phyloP scores from a whole-genome alignment of 2,888 invertebrate genomes.

The Philereme transversata region DNA sequence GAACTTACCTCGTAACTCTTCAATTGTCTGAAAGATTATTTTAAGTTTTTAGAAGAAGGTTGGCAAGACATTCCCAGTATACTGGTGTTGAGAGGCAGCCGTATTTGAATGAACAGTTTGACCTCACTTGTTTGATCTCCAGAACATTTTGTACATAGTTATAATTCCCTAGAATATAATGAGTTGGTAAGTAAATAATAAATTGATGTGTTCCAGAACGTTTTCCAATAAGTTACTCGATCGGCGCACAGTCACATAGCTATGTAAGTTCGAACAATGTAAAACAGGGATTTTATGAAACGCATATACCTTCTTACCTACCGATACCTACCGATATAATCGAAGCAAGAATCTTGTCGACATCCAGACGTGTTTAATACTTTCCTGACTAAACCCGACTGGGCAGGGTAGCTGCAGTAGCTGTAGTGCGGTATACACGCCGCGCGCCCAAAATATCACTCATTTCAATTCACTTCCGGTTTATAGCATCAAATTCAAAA shows the following conservation, averaged over 20 bases:
- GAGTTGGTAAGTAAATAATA: slow-evolving; percentile 40
- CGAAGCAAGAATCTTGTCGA: slow-evolving; percentile 18
- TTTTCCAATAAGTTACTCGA: slow-evolving; percentile 69
- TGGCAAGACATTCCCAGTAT: no score
- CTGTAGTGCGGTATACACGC: no score
- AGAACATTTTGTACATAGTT: slow-evolving; percentile 18
- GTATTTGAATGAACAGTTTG: not conserved
- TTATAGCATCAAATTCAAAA: no score
- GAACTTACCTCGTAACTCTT: no score
- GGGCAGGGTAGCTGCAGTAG: slow-evolving; percentile 1
- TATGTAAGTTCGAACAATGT: slow-evolving; percentile 62
- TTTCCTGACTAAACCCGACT: slow-evolving; percentile 15
- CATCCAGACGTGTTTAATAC: slow-evolving; percentile 2
- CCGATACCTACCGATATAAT: slow-evolving; percentile 21
- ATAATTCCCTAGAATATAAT: slow-evolving; percentile 37
- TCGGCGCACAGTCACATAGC: slow-evolving; percentile 58
- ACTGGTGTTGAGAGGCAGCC: no score
- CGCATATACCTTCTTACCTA: slow-evolving; percentile 40
- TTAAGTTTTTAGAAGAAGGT: no score
- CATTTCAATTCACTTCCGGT: no score
- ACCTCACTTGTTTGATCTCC: slow-evolving; percentile 1
- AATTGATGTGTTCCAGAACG: slow-evolving; percentile 74
- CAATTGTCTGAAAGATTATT: no score
- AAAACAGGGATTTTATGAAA: slow-evolving; percentile 74
- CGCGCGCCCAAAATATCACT: no score